phyloP scores from a whole-genome alignment of 2,113 vertebrate species.

The human region GRCh38 chr4:82625001-82625500 shows the following conservation, averaged over 20 bases:
- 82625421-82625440: not conserved
- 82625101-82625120: not conserved
- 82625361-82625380: not conserved
- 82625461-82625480: not conserved
- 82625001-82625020: not conserved
- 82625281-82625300: not conserved
- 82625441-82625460: not conserved
- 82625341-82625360: not conserved
- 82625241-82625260: not conserved
- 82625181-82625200: not conserved
- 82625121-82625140: not conserved
- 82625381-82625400: not conserved
- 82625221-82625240: not conserved
- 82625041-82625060: not conserved
- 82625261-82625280: not conserved
- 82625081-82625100: not conserved
- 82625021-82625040: not conserved
- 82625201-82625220: not conserved
- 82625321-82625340: not conserved
- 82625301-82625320: not conserved
- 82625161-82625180: not conserved
- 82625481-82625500: not conserved
- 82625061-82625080: not conserved
- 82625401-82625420: no score
- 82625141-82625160: not conserved